Evolutionary conservation across 2,113 vertebrate genomes (phyloP), one percentile per base, ranked within the genome.

Genomic region (Bujurquina vittata): DNA sequence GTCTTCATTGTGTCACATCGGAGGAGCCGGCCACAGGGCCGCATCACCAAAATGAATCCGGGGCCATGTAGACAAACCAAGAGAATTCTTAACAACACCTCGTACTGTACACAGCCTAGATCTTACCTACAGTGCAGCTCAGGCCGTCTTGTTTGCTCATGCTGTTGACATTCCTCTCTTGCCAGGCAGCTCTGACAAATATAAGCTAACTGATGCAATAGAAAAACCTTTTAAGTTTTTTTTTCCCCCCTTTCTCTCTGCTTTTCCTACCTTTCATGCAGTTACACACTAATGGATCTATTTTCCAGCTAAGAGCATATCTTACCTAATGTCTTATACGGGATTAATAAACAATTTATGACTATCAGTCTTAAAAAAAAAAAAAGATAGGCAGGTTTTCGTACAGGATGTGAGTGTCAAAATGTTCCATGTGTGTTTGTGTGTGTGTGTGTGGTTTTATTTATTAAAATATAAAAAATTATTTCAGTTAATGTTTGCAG

Each of bases 141-240:
- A 20, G 33, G 29, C 61, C 61, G 33, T 65, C 83, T 67, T 73
- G 35, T 73, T 83, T 75, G 59, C 20, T 82, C 75, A 31, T 75
- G 55, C 75, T 79, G 72, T 29, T 87, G 14, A 40, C 49, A 5
- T 52, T 10, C 61, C 31, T 75, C 59, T 83, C 37, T 63, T 43
- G 18, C 75, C 40, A 22, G 31, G 5, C 72, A 56, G 35, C 83
- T 88, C 73, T 43, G 26, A 84, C 75, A 86, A 89, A 87, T 84
- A 85, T 75, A 80, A 86, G 77, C 77, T 78, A 92, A 90, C 85
- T 78, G 84, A 87, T 82, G 87, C 83, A 87, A 87, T 90, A 88
- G 89, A 84, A 93, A 94, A 92, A 92, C 89, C 91, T 93, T 94
- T 94, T 92, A 91, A 84, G 58, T 74, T 82, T 79, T 84, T 84